These are phyloP conservation scores for Hippocampus guttulatus DNA, from an alignment of 2,113 vertebrate species.

Conservation along the genomic window DNA sequence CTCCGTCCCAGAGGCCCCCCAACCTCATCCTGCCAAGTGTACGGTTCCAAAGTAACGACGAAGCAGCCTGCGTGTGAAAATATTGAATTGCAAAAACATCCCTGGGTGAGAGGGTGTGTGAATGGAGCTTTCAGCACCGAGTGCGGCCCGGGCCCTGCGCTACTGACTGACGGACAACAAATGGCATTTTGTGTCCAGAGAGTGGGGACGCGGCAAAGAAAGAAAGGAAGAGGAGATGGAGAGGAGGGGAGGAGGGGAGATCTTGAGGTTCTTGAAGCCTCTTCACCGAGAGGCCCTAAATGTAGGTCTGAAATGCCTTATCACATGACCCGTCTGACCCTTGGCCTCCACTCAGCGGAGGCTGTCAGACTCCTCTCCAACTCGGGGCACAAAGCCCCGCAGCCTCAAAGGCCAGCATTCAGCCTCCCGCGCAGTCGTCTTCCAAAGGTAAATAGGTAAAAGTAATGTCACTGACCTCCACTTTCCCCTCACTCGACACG, in stretches of 20 bases:
- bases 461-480: conserved; percentile 70
- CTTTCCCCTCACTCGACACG: conserved; percentile 56
- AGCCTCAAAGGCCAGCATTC: conserved; percentile 65
- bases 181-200: conserved; percentile 79
- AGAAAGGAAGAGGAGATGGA: conserved; percentile 29
- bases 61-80: conserved; percentile 94
- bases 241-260: background rate
- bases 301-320: conserved; percentile 63
- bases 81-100: conserved; percentile 99
- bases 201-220: conserved; percentile 42
- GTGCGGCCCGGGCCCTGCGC: conserved; percentile 67
- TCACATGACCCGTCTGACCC: conserved; percentile 71
- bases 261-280: conserved; percentile 52
- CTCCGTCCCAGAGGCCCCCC: conserved; percentile 73
- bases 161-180: conserved; percentile 92
- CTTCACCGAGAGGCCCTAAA: conserved; percentile 54
- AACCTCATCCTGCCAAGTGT: conserved; percentile 82
- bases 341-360: conserved; percentile 54
- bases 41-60: conserved; percentile 91
- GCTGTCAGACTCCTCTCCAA: conserved; percentile 54
- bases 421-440: conserved; percentile 40
- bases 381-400: conserved; percentile 46
- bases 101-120: conserved; percentile 81
- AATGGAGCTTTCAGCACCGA: conserved; percentile 86
- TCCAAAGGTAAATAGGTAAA: conserved; percentile 70